phyloP scores from a whole-genome alignment of 2,888 invertebrate genomes.

The Trichopoda pennipes region DNA sequence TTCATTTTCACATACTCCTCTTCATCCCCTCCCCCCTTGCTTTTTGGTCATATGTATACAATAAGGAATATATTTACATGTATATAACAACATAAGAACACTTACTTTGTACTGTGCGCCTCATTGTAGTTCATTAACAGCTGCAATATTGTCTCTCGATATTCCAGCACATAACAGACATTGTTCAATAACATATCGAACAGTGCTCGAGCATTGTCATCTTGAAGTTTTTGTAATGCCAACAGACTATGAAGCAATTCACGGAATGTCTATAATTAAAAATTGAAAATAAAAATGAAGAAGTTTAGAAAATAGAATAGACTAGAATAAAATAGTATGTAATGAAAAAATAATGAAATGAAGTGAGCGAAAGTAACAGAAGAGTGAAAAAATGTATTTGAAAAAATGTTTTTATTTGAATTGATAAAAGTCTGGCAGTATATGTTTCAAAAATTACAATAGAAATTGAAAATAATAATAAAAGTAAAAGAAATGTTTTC shows the following conservation, averaged over 20 bases:
- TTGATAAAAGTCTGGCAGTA: conserved; percentile 1
- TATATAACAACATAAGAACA: conserved; percentile 71
- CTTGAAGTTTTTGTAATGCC: conserved; percentile 89
- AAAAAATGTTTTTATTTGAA: not conserved
- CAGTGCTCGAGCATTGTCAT: conserved; percentile 87
- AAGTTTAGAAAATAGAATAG: conserved; percentile 40
- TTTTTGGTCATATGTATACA: no score
- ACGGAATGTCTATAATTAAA: conserved; percentile 84
- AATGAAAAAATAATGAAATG: conserved; percentile 47
- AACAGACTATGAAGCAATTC: conserved; percentile 92
- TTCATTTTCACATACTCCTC: conserved; percentile 39
- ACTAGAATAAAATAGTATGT: conserved; percentile 25
- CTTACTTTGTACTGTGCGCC: conserved; percentile 91
- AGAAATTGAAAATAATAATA: not conserved
- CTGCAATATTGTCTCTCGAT: conserved; percentile 92
- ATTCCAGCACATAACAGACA: conserved; percentile 96
- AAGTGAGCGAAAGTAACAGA: conserved; percentile 27
- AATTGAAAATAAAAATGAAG: conserved; percentile 49
- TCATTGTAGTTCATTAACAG: conserved; percentile 92
- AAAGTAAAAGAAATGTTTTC: conserved; percentile 2
- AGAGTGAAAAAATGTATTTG: not conserved
- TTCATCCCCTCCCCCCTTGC: no score
- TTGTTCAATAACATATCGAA: conserved; percentile 94
- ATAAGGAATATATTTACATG: not conserved
- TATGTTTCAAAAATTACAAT: not conserved